Evolutionary conservation across 2,797 vertebrate species (phyloP).

Genomic region (Anomalospiza imberbis): DNA sequence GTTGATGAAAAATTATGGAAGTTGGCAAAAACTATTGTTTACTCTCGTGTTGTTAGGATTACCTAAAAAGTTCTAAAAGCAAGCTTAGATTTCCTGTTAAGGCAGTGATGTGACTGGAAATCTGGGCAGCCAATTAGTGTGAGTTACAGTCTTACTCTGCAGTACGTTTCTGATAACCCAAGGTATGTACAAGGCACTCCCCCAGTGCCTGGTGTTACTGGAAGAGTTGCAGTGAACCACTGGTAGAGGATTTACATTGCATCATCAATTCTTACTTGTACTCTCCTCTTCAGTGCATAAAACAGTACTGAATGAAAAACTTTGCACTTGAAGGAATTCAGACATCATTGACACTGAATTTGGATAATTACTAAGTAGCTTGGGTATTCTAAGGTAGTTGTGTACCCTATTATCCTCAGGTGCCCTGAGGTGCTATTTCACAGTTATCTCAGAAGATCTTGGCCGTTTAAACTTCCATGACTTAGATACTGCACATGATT

Average conservation of each 20-base stretch:
- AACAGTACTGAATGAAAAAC: background rate
- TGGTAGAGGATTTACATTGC: background rate
- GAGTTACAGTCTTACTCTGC: background rate
- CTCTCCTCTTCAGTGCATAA: background rate
- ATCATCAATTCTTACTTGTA: accelerated
- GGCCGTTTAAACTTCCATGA: background rate
- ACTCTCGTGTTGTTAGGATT: background rate
- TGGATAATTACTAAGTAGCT: background rate
- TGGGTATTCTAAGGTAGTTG: background rate
- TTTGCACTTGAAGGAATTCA: background rate
- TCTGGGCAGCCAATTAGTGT: accelerated
- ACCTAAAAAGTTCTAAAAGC: background rate
- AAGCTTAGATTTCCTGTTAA: background rate
- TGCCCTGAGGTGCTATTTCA: background rate
- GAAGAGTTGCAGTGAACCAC: accelerated
- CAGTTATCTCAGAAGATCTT: background rate
- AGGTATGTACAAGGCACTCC: accelerated
- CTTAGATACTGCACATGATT: background rate
- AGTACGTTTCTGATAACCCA: accelerated
- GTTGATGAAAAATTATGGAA: background rate
- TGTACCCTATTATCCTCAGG: background rate
- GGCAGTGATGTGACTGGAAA: background rate
- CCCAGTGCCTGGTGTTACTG: background rate
- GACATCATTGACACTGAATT: background rate
- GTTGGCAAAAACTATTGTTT: background rate